phyloP scores from a whole-genome alignment of 2,888 invertebrate genomes.

The Serrognathus titanus region DNA sequence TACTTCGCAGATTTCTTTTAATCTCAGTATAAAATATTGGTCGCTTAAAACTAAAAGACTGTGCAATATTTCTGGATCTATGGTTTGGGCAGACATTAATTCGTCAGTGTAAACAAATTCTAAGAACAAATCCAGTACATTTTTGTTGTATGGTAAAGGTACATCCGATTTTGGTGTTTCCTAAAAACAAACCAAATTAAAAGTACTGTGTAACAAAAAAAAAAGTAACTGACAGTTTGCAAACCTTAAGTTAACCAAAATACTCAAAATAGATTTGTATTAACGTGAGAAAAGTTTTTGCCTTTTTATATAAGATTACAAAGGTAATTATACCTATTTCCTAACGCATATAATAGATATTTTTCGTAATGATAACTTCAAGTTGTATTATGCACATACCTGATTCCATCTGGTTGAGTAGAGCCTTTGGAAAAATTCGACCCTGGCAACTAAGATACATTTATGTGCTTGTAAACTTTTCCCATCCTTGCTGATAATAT shows the following conservation, averaged over 20 bases:
- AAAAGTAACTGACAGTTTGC: not conserved
- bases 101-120: constrained; percentile 75
- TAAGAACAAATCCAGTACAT: constrained; percentile 63
- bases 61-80: constrained; percentile 66
- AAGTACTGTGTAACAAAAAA: not conserved
- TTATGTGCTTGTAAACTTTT: constrained; percentile 65
- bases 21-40: constrained; percentile 68
- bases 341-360: not conserved
- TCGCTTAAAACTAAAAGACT: constrained; percentile 76
- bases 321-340: not conserved
- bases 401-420: constrained; percentile 76
- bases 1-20: constrained; percentile 72
- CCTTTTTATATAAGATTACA: no score
- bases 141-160: constrained; percentile 59
- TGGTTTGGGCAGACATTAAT: constrained; percentile 56
- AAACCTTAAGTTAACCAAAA: no score
- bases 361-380: not conserved
- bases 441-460: constrained; percentile 73
- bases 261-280: no score
- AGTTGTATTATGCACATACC: constrained; percentile 46
- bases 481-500: constrained; percentile 42
- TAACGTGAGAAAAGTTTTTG: no score
- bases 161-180: constrained; percentile 53
- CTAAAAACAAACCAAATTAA: constrained; percentile 23
- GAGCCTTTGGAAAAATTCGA: constrained; percentile 87